These are phyloP conservation scores for Dastarcus helophoroides DNA, from an alignment of 2,888 invertebrate genomes.

Conservation along the genomic window DNA sequence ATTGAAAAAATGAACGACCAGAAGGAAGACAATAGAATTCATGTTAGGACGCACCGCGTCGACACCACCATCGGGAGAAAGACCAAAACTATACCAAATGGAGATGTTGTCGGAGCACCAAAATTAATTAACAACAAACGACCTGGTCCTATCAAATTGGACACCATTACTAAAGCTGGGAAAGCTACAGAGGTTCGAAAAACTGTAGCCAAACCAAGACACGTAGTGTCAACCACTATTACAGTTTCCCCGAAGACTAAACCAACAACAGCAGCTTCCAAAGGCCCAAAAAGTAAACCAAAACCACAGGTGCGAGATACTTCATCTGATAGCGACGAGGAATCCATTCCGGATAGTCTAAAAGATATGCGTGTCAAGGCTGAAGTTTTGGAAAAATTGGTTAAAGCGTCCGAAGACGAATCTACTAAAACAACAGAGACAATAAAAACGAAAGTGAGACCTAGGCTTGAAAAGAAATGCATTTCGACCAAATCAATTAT, in stretches of 20 bases:
- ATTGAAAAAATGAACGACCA: constrained; percentile 19
- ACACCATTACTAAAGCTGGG: constrained; percentile 7
- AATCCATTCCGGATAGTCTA: constrained; percentile 22
- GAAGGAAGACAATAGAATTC: constrained; percentile 18
- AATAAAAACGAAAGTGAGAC: constrained; percentile 36
- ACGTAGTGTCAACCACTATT: constrained; percentile 25
- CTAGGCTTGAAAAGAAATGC: constrained; percentile 32
- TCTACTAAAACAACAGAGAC: constrained; percentile 8
- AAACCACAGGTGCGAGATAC: constrained; percentile 21
- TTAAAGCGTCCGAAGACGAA: constrained; percentile 20
- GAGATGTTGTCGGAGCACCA: constrained; percentile 10
- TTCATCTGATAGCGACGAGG: constrained; percentile 23
- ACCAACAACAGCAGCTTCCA: constrained; percentile 11
- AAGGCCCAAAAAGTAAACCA: constrained; percentile 15
- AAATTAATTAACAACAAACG: constrained; percentile 11
- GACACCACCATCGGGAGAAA: constrained; percentile 23
- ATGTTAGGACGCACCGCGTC: constrained; percentile 24
- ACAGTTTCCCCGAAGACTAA: constrained; percentile 21
- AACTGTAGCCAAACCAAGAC: constrained; percentile 8
- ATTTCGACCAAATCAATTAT: constrained; percentile 44
- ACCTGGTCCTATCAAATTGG: constrained; percentile 7
- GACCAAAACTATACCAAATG: constrained; percentile 15
- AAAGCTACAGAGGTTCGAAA: constrained; percentile 9
- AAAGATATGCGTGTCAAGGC: constrained; percentile 26
- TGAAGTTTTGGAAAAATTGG: constrained; percentile 24